phyloP scores from a whole-genome alignment of 2,797 vertebrate genomes.

The Carapus acus region DNA sequence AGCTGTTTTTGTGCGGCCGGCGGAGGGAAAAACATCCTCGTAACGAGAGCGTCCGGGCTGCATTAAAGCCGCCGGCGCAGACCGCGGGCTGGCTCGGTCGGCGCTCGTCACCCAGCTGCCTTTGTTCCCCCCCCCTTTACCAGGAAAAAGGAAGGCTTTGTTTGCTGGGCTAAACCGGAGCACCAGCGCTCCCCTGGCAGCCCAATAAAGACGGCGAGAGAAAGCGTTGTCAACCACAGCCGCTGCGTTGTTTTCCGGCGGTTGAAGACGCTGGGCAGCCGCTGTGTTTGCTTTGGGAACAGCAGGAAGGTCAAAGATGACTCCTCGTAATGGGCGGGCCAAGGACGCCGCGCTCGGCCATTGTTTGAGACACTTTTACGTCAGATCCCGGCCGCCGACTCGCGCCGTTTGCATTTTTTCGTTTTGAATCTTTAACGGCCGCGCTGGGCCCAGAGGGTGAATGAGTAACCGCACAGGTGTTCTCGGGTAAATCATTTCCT shows the following conservation, averaged over 20 bases:
- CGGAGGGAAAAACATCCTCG: background rate
- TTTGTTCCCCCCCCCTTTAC: slow-evolving; percentile 48
- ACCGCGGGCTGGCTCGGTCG: slow-evolving; percentile 30
- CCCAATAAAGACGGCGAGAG: slow-evolving; percentile 42
- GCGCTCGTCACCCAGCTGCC: slow-evolving; percentile 28
- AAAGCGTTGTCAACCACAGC: slow-evolving; percentile 49
- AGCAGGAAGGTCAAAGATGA: slow-evolving; percentile 49
- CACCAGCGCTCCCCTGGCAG: slow-evolving; percentile 51
- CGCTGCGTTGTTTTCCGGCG: slow-evolving; percentile 40
- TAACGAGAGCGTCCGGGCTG: slow-evolving; percentile 22
- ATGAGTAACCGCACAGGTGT: too few species aligned
- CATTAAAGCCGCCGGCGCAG: slow-evolving; percentile 23
- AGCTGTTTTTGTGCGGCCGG: background rate
- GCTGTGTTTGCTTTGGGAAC: slow-evolving; percentile 40
- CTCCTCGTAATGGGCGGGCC: slow-evolving; percentile 40
- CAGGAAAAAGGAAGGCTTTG: slow-evolving; percentile 48
- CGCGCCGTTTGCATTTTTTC: too few species aligned
- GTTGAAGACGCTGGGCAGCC: slow-evolving; percentile 26
- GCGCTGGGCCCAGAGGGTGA: too few species aligned
- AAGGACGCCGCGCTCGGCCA: slow-evolving; percentile 29
- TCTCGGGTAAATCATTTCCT: too few species aligned
- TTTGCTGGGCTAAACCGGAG: slow-evolving; percentile 47
- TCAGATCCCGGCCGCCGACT: too few species aligned
- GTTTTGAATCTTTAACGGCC: too few species aligned
- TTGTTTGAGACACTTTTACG: slow-evolving; percentile 4